A percentile compares a stretch with the other conserved stretches of the same genome.
Conservation (phyloP, 2,888 invertebrate species). For the Steinernema scapterisci region DNA sequence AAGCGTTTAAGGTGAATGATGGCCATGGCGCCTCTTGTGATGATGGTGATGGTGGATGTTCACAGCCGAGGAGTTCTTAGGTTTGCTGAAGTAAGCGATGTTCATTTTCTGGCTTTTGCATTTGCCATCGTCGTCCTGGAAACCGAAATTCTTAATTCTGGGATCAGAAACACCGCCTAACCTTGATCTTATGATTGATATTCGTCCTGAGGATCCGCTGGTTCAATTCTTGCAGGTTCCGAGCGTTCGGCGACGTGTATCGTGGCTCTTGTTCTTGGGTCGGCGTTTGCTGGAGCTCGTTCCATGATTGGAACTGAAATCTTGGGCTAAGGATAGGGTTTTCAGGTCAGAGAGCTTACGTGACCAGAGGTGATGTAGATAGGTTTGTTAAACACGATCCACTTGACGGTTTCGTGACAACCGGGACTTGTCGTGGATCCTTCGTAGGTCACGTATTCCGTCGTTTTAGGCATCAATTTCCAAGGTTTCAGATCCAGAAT, state of each 20-base stretch:
- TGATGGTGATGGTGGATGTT: neutral
- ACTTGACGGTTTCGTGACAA: constrained; percentile 75
- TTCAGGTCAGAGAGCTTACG: too few species aligned
- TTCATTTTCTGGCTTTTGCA: constrained; percentile 7
- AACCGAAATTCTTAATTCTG: neutral
- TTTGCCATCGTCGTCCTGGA: neutral
- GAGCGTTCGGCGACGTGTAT: constrained; percentile 84
- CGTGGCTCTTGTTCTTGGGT: constrained; percentile 38
- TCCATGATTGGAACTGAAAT: constrained; percentile 16
- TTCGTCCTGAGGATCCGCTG: constrained; percentile 92
- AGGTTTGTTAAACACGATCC: constrained; percentile 96
- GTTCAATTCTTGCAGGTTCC: constrained; percentile 87
- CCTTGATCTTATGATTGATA: constrained; percentile 79
- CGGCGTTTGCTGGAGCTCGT: neutral
- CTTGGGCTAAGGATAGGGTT: neutral
- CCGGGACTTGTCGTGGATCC: constrained; percentile 92
- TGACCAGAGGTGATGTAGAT: constrained; percentile 93
- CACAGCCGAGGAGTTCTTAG: neutral
- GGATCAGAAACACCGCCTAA: neutral
- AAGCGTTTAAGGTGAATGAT: neutral
- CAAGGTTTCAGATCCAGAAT: constrained; percentile 55
- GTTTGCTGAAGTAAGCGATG: constrained; percentile 30
- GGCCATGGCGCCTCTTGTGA: constrained; percentile 6
- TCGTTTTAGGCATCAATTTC: constrained; percentile 52
- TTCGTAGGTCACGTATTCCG: constrained; percentile 55